Evolutionary conservation across 2,113 vertebrate genomes (phyloP).

Genomic region (Oryzias curvinotus): DNA sequence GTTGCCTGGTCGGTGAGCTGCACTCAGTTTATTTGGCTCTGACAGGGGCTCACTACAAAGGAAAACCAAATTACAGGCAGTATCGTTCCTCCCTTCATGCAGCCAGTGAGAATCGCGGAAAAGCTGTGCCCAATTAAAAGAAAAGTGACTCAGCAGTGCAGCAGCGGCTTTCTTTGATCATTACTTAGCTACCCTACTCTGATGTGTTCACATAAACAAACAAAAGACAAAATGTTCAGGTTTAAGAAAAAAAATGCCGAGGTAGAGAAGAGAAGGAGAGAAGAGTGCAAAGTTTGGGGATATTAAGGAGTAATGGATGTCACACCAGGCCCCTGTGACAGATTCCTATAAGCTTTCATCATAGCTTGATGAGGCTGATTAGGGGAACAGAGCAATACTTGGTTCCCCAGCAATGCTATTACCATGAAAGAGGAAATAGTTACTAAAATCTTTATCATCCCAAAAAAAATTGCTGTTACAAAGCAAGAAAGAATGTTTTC

Average conservation of each 20-base stretch:
- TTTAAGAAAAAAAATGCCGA: slow-evolving; percentile 42
- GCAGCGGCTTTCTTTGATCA: slow-evolving; percentile 52
- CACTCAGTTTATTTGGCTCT: slow-evolving; percentile 57
- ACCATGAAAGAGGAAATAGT: slow-evolving; percentile 60
- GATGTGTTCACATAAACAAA: slow-evolving; percentile 55
- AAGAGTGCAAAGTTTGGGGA: slow-evolving; percentile 61
- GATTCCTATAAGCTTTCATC: slow-evolving; percentile 77
- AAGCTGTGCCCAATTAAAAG: slow-evolving; percentile 67
- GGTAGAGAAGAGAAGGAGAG: slow-evolving; percentile 33
- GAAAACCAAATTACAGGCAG: slow-evolving; percentile 65
- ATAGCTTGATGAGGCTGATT: slow-evolving; percentile 71
- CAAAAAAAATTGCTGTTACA: slow-evolving; percentile 58
- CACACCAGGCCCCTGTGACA: slow-evolving; percentile 66
- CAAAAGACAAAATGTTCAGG: slow-evolving; percentile 56
- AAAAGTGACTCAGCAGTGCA: slow-evolving; percentile 53
- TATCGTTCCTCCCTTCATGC: slow-evolving; percentile 36
- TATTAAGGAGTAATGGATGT: slow-evolving; percentile 74
- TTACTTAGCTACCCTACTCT: slow-evolving; percentile 51
- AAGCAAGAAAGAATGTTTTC: slow-evolving; percentile 34
- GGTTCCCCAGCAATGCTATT: slow-evolving; percentile 64
- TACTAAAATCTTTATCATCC: slow-evolving; percentile 68
- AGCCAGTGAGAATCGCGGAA: slow-evolving; percentile 49
- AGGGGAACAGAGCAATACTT: slow-evolving; percentile 74
- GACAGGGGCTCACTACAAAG: slow-evolving; percentile 66
- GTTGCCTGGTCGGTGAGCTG: slow-evolving; percentile 56